phyloP scores from a whole-genome alignment of 2,888 invertebrate species.

The Drosophila yooni region DNA sequence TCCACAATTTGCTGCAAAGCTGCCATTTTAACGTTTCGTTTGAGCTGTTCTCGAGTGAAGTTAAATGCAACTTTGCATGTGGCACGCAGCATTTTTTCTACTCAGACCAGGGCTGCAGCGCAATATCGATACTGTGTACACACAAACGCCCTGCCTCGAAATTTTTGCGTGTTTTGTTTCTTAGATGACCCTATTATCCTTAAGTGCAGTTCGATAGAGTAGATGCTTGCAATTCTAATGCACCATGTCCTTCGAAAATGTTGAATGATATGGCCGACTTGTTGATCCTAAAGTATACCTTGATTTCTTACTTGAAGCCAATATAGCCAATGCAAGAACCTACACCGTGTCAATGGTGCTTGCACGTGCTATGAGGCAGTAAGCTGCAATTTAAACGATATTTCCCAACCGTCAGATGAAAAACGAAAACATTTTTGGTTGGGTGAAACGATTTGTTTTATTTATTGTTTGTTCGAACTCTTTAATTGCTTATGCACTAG shows the following conservation, averaged over 20 bases:
- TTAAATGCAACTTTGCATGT: constrained; percentile 54
- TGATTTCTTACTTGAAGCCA: neutral
- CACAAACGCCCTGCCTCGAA: neutral
- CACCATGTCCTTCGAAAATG: neutral
- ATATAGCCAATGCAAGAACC: neutral
- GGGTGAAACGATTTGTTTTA: neutral
- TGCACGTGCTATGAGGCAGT: neutral
- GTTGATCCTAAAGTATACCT: neutral
- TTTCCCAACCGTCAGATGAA: neutral
- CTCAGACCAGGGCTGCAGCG: constrained; percentile 17
- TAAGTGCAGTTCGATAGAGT: neutral
- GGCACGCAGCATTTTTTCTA: constrained; percentile 53
- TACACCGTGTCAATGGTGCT: neutral
- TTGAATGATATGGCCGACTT: neutral
- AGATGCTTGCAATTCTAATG: neutral
- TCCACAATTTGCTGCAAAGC: constrained; percentile 68
- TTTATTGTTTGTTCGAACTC: neutral
- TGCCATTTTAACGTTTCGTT: constrained; percentile 62
- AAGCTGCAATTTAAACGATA: neutral
- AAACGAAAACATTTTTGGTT: neutral
- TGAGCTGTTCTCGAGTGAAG: constrained; percentile 19
- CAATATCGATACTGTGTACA: neutral
- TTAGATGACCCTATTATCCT: neutral
- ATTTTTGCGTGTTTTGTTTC: neutral
- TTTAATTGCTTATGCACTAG: neutral